Evolutionary conservation across 2,888 invertebrate species (phyloP), one percentile per base, ranked within the genome.

Genomic region (Mesorhabditis belari): DNA sequence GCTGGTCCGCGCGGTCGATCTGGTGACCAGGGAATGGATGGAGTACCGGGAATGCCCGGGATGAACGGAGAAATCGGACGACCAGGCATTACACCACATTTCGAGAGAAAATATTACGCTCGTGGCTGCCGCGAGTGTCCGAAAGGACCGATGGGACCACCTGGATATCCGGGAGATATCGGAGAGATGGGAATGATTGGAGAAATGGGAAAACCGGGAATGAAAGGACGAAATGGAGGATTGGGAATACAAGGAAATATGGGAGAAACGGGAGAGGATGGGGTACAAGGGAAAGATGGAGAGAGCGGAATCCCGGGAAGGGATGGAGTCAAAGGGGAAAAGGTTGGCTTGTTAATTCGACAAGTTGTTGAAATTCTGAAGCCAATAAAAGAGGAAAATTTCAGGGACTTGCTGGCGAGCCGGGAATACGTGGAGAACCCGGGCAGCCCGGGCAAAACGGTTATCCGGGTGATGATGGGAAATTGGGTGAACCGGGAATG

Each of bases 241-340:
- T n/a, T 4, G 2, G 5, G 55, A 28, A 4, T n/a, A 2, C 12
- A 17, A 58, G 70, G 70, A 51, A 56, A 57, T 25, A 63, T 62
- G 2, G 70, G 70, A 62, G 66, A 66, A 53, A 53, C 65, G 3
- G 70, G 70, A 61, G 35, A 61, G 24, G 61, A 64, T 21, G 70
- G 70, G 28, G 57, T 59, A 27, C 64, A 64, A 1, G 70, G 70
- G 56, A 65, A 69, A n/a, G 58, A 61, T 9, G 70, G 70, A 56
- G 60, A 49, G 4, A 55, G 58, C 6, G 70, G 70, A 49, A n/a
- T 44, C 9, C 70, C 68, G 0, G 70, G 70, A 27, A 26, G 58
- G 27, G 67, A 66, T 56, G 70, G 70, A 27, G 65, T 60, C 6
- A 59, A 60, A 5, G 68, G 68, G 12, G 6, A n/a, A 29, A 21